Percentiles rank a stretch among this genome's conserved stretches.
Conservation (phyloP, 1,140 invertebrate genomes). For the Drosophila setifemur region DNA sequence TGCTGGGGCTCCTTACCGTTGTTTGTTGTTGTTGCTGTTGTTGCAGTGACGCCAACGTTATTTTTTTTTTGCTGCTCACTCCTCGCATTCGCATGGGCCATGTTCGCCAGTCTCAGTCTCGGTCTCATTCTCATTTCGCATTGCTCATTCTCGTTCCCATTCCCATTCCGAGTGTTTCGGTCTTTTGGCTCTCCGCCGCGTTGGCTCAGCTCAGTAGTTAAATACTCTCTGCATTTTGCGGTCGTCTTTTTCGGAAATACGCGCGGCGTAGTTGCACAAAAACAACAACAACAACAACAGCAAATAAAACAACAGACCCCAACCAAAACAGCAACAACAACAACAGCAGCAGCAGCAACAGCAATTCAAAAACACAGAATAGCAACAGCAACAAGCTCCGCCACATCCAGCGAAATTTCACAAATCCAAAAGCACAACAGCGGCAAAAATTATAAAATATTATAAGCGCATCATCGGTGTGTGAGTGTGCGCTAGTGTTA, state of each 20-base stretch:
- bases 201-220: constrained; percentile 62
- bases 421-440: constrained; percentile 35
- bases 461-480: constrained; percentile 36
- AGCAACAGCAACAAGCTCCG: constrained; percentile 28
- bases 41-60: constrained; percentile 3
- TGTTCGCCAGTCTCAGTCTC: no score
- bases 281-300: constrained; percentile 9
- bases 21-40: constrained; percentile 3
- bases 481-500: constrained; percentile 16
- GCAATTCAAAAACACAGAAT: background rate
- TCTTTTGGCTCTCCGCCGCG: constrained; percentile 23
- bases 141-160: no score
- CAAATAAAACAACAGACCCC: no score
- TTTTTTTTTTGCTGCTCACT: constrained; percentile 20
- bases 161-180: constrained; percentile 1
- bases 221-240: constrained; percentile 75
- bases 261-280: constrained; percentile 63
- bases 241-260: constrained; percentile 74
- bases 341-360: background rate
- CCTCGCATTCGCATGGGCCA: no score
- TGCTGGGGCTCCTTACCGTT: background rate
- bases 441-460: constrained; percentile 58
- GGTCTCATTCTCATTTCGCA: constrained; percentile 31
- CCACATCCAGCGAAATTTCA: constrained; percentile 15
- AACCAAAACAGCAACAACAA: no score